Evolutionary conservation across 2,113 vertebrate genomes (phyloP), one percentile per base, ranked within the genome.

Genomic region (Myotis lucifugus): DNA sequence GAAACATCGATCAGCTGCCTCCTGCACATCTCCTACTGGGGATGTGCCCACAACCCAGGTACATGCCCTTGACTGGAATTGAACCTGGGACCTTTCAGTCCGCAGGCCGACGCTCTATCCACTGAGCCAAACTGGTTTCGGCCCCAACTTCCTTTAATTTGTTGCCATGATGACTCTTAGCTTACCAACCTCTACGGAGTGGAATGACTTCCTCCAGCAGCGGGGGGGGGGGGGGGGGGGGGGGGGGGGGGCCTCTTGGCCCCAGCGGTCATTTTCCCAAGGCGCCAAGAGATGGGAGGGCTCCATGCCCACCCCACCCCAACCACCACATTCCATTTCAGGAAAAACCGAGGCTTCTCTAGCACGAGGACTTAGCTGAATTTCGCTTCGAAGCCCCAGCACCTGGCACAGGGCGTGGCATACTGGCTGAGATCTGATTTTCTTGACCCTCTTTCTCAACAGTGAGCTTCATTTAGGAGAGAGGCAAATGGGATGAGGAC

Each of bases 161-260:
- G 96, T 97, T 95, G 79, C 93, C 93, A 96, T 96, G 94, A 83
- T 40, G 1, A 97, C 85, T 40, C 34, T 14, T 3, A 61, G 25
- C 54, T 72, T 83, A 72, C 81, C 72, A 77, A 32, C 66, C 79
- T 83, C 87, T 86, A 32, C 73, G 46, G 83, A 42, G 73, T 81
- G n/a, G 76, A 86, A 74, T 54, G 42, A 66, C 77, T 95, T 87
- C 59, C 79, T 94, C 54, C 78, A 78, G 37, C 59, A 37, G 0
- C 3, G 23, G 56, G 23, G 9, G 8, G 3, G 21, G 56, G 23
- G 18, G 18, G 0, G 54, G n/a, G n/a, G 0, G 37, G 23, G 56
- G 23, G 9, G 8, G 3, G 21, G 56, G 23, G 18, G 18, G 0
- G 54, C 6, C 84, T 88, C 61, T 25, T 25, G 40, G 54, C 74